Conservation (phyloP, 2,797 vertebrate genomes). For the Muscicapa comitata region DNA sequence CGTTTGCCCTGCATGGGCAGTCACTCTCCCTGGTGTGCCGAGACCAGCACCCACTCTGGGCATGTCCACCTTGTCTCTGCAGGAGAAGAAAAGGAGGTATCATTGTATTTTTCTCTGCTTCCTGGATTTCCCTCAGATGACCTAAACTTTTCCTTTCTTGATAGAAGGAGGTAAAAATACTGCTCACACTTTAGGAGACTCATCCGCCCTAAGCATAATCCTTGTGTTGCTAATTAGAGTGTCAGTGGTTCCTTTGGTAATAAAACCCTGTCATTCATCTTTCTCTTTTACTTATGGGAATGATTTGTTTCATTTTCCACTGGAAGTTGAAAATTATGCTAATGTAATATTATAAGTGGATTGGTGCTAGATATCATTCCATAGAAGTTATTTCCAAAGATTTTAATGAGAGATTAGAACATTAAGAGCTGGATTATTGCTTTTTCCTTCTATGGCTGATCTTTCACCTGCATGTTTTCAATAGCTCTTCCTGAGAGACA, state of each 20-base stretch:
- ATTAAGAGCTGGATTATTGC: neutral
- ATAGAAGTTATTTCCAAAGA: neutral
- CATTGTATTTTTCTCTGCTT: neutral
- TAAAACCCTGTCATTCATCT: neutral
- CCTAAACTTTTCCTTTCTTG: conserved; percentile 44
- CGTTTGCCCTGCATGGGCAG: fast-evolving
- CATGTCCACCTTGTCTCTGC: neutral
- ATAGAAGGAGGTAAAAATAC: conserved; percentile 4
- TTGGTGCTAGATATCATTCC: neutral
- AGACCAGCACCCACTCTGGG: conserved; percentile 41
- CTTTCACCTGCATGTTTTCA: neutral
- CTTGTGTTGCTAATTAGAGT: conserved; percentile 7
- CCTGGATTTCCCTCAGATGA: conserved; percentile 22
- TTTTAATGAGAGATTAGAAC: neutral
- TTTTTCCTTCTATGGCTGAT: neutral
- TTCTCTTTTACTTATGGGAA: neutral
- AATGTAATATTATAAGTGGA: neutral
- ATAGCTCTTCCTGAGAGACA: neutral
- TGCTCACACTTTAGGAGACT: conserved; percentile 12
- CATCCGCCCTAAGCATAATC: conserved; percentile 19
- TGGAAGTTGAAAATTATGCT: neutral
- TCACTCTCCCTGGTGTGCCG: neutral
- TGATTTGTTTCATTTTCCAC: neutral
- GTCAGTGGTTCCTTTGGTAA: neutral
- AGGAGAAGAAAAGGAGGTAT: conserved; percentile 3